Percentiles rank a stretch among this genome's conserved stretches.
These are phyloP conservation scores for Apogon hyalosoma DNA, from an alignment of 2,797 vertebrate species.

Conservation along the genomic window DNA sequence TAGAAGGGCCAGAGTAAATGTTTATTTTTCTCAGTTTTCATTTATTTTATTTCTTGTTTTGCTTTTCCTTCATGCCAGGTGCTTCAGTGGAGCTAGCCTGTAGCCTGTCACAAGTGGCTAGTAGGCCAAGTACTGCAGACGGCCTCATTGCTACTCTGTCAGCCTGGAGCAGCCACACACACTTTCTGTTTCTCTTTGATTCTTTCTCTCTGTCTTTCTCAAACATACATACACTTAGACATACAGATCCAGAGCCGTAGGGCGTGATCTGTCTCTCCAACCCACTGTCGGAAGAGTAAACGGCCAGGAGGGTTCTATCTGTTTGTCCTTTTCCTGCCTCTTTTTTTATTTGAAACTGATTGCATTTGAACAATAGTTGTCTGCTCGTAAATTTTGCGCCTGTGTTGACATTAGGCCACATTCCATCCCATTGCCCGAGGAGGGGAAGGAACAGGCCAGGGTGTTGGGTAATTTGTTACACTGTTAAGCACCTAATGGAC, in stretches of 20 bases:
- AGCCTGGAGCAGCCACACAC: constrained; percentile 29
- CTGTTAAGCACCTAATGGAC: constrained; percentile 83
- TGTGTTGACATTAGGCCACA: constrained; percentile 81
- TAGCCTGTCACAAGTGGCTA: constrained; percentile 62
- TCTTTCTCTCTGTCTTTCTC: constrained; percentile 11
- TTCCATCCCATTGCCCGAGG: constrained; percentile 76
- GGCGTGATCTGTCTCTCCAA: constrained; percentile 69
- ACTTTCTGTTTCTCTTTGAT: constrained; percentile 20
- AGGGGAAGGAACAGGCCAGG: constrained; percentile 67
- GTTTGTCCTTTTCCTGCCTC: constrained; percentile 69
- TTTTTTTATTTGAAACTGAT: constrained; percentile 78
- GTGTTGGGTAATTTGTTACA: constrained; percentile 85
- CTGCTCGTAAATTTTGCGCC: constrained; percentile 80
- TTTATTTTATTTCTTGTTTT: constrained; percentile 13
- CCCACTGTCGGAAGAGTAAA: constrained; percentile 79
- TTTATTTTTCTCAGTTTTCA: constrained; percentile 34
- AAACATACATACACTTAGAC: constrained; percentile 36
- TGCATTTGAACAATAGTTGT: constrained; percentile 81
- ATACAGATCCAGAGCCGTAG: constrained; percentile 47
- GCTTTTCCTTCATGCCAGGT: constrained; percentile 38
- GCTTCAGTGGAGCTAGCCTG: constrained; percentile 40
- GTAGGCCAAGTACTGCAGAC: constrained; percentile 45
- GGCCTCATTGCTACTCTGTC: constrained; percentile 39
- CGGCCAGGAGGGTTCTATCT: constrained; percentile 69
- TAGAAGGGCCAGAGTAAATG: constrained; percentile 43